Conservation (phyloP, 2,113 vertebrate species). For the Bos javanicus region DNA sequence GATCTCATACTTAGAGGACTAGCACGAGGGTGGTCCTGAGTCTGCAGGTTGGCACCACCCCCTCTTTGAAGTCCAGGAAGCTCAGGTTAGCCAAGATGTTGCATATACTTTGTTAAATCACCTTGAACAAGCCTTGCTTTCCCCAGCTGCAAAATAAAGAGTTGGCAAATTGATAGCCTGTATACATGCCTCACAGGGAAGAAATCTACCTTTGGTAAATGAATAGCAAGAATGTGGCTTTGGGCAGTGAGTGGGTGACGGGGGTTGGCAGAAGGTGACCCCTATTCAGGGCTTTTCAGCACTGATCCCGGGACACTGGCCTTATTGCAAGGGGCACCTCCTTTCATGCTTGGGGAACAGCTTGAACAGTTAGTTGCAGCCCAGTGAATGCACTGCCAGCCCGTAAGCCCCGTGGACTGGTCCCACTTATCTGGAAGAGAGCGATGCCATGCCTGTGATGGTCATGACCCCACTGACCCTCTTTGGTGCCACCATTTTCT, state of each 20-base stretch:
- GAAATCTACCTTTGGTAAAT: neutral
- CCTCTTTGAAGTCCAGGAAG: neutral
- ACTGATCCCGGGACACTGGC: neutral
- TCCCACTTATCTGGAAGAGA: neutral
- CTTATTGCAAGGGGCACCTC: neutral
- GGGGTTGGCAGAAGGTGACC: neutral
- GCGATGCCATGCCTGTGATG: rapidly evolving
- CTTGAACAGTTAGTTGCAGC: neutral
- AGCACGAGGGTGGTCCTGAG: neutral
- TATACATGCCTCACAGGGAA: neutral
- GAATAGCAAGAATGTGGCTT: neutral
- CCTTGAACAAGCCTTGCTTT: neutral
- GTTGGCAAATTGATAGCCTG: neutral
- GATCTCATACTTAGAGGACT: neutral
- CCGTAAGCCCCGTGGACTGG: neutral
- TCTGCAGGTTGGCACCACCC: neutral
- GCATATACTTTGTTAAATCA: neutral
- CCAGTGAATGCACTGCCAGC: neutral
- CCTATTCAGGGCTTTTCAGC: neutral
- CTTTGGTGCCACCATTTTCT: neutral
- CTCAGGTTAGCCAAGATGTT: neutral
- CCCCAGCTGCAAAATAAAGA: neutral
- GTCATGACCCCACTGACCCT: neutral
- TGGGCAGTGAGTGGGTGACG: neutral
- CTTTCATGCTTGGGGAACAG: neutral